These are phyloP conservation scores for Bovichtus diacanthus DNA, from an alignment of 2,797 vertebrate genomes.

Conservation along the genomic window DNA sequence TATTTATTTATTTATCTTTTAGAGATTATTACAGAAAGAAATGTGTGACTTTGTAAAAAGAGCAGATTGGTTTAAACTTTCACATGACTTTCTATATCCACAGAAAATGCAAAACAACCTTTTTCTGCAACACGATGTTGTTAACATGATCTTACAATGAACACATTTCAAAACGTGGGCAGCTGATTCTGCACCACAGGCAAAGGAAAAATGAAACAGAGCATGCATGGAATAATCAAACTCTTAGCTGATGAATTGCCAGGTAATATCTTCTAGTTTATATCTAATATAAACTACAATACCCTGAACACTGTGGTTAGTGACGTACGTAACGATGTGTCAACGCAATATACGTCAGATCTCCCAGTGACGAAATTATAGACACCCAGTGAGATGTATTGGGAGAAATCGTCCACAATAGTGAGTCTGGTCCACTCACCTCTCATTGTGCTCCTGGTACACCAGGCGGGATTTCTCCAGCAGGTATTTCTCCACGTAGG, in stretches of 20 bases:
- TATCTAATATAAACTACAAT: background rate
- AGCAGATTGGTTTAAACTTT: background rate
- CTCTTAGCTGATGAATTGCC: background rate
- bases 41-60: background rate
- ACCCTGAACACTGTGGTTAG: background rate
- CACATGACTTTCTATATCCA: background rate
- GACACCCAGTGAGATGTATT: background rate
- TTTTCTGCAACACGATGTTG: background rate
- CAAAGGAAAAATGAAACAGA: background rate
- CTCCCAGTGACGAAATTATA: background rate
- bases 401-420: background rate
- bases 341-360: background rate
- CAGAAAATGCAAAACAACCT: background rate
- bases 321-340: background rate
- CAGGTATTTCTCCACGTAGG: conserved; percentile 95
- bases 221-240: background rate
- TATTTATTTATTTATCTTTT: background rate
- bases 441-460: conserved; percentile 95
- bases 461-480: conserved; percentile 94
- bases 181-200: background rate
- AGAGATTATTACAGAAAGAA: background rate
- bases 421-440: conserved; percentile 77
- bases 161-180: background rate
- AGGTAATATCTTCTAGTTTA: background rate
- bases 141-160: background rate